These are phyloP conservation scores for Pangasianodon hypophthalmus DNA, from an alignment of 2,113 vertebrate species.

Conservation along the genomic window DNA sequence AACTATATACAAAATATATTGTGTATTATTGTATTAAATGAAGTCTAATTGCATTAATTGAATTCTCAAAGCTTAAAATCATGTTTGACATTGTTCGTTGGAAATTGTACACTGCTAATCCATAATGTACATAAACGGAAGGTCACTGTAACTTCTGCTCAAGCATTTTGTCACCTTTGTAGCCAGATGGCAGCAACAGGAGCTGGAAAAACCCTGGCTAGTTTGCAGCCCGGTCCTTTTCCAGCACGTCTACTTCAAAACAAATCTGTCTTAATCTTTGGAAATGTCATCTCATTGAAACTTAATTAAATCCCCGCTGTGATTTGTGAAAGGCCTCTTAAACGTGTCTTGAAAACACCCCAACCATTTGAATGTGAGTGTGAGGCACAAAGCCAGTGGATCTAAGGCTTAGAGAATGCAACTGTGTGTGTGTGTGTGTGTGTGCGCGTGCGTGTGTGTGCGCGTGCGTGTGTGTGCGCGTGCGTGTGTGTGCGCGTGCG, in stretches of 20 bases:
- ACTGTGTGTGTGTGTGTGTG: background rate
- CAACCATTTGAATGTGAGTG: background rate
- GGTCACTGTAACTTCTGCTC: background rate
- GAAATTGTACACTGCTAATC: background rate
- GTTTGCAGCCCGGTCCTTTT: slow-evolving; percentile 17
- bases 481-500: background rate
- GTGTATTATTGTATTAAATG: background rate
- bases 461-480: background rate
- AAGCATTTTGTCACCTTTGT: background rate
- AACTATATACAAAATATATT: background rate
- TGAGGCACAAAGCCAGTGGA: slow-evolving; percentile 17
- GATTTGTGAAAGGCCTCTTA: slow-evolving; percentile 33
- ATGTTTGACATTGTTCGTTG: background rate
- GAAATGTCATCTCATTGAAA: slow-evolving; percentile 47
- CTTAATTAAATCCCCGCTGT: background rate
- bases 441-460: background rate
- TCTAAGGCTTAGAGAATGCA: slow-evolving; percentile 5
- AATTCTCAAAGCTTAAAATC: slow-evolving; percentile 4
- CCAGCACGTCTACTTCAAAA: slow-evolving; percentile 30
- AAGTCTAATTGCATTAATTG: background rate
- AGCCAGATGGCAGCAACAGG: slow-evolving; percentile 9
- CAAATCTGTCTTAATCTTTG: slow-evolving; percentile 43
- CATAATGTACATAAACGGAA: background rate
- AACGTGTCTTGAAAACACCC: slow-evolving; percentile 28
- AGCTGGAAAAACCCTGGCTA: slow-evolving; percentile 30